A percentile compares a stretch with the other conserved stretches of the same genome.
Conservation (phyloP, 2,113 vertebrate species). For the Hoplias malabaricus region DNA sequence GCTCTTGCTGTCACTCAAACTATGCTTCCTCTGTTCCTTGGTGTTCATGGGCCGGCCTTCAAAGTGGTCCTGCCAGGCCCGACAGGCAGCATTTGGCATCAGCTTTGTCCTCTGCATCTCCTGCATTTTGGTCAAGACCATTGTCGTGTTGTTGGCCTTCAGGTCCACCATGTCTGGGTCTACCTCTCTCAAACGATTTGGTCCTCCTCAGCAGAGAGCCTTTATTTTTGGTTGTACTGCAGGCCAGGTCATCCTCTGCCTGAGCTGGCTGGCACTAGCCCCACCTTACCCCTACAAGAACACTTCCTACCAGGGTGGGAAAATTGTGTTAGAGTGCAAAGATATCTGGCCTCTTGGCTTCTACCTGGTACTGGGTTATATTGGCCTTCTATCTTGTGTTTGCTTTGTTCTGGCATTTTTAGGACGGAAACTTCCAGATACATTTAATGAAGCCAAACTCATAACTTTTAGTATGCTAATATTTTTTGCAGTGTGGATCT, state of each 20-base stretch:
- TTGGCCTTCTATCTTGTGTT: constrained; percentile 68
- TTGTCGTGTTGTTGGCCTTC: constrained; percentile 75
- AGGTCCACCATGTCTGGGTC: constrained; percentile 53
- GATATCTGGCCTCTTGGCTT: constrained; percentile 70
- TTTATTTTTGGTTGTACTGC: constrained; percentile 67
- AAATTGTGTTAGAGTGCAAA: constrained; percentile 74
- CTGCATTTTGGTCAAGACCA: constrained; percentile 74
- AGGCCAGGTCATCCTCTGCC: constrained; percentile 68
- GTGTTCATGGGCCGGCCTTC: constrained; percentile 70
- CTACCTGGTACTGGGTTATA: constrained; percentile 73
- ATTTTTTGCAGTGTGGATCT: constrained; percentile 75
- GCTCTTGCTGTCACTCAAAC: constrained; percentile 69
- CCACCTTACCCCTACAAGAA: constrained; percentile 70
- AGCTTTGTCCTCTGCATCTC: constrained; percentile 77
- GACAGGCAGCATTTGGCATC: constrained; percentile 72
- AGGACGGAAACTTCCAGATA: constrained; percentile 71
- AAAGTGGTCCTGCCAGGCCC: constrained; percentile 64
- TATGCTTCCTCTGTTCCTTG: constrained; percentile 74
- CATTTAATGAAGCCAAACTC: constrained; percentile 67
- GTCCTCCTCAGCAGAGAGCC: constrained; percentile 65
- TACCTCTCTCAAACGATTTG: constrained; percentile 61
- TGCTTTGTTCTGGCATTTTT: constrained; percentile 73
- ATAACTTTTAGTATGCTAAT: constrained; percentile 79
- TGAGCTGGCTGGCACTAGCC: constrained; percentile 59
- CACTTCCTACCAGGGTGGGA: constrained; percentile 63